Evolutionary conservation across 2,797 vertebrate genomes (phyloP), one percentile per base, ranked within the genome.

Genomic region (Antrozous pallidus): DNA sequence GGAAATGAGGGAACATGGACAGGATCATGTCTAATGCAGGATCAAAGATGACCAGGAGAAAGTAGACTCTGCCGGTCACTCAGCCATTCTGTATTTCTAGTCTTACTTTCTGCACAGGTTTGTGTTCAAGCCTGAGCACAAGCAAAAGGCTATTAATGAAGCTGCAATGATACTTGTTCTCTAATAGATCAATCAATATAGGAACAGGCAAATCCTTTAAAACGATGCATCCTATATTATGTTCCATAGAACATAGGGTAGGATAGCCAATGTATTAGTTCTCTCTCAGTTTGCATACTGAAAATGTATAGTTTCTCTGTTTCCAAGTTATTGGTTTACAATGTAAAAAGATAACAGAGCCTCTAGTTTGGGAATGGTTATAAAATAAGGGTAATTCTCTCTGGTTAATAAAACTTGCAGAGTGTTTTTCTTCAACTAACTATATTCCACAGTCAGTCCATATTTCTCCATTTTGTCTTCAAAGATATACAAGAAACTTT

Each of bases 361-460:
- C 42, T 88, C 73, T 31, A 20, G 38, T 49, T 75, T 88, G 26
- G 42, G 58, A 70, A 11, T 70, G 7, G 20, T 38, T 85, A 63
- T 85, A 90, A 82, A 93, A 67, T 58, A 80, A 84, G 31, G 38
- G 31, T 24, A 56, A 84, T 94, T 82, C 58, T 81, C 74, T 45
- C 40, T 10, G 10, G 33, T 92, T 56, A 92, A 65, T 63, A 94
- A 67, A 94, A 75, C 8, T 31, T 49, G 17, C 42, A 82, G 26
- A 70, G 13, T 18, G 14, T 12, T 73, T 12, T 73, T 83, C 77
- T 47, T 90, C 70, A 73, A 91, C 56, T 81, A 81, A 36, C 12
- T 63, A n/a, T 58, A 47, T 18, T 84, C n/a, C 24, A 86, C 6
- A 49, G 40, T 26, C 33, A 58, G 31, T 36, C 70, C 40, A 88